These are phyloP conservation scores for Hypercompe scribonia DNA, from an alignment of 2,888 invertebrate species.

Conservation along the genomic window DNA sequence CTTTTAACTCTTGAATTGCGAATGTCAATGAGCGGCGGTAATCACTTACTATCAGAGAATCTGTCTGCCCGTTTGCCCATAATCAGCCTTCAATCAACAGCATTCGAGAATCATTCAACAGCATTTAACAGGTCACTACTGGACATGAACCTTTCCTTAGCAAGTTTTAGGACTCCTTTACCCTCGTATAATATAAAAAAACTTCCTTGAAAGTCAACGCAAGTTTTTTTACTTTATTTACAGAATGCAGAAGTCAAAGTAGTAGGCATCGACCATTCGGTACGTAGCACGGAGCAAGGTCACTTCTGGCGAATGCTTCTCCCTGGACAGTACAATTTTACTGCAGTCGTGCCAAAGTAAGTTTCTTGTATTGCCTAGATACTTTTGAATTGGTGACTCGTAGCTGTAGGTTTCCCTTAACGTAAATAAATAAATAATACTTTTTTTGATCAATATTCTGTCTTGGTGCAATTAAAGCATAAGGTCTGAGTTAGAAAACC, in stretches of 20 bases:
- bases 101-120: no score
- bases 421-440: not conserved
- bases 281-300: constrained; percentile 92
- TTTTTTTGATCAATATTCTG: not conserved
- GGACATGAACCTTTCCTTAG: no score
- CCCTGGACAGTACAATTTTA: constrained; percentile 94
- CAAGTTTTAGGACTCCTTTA: no score
- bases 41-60: not conserved
- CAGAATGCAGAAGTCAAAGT: constrained; percentile 92
- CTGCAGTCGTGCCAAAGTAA: constrained; percentile 91
- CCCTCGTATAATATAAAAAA: no score
- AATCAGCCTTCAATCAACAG: not conserved
- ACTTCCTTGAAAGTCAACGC: not conserved
- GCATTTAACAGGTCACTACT: no score
- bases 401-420: no score
- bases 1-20: no score
- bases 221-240: constrained; percentile 27
- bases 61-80: not conserved
- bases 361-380: not conserved
- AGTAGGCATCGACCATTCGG: constrained; percentile 91
- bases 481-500: no score
- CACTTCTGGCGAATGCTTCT: constrained; percentile 98
- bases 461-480: not conserved
- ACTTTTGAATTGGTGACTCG: no score
- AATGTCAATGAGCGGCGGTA: not conserved